These are phyloP conservation scores for Cephus pygmeus DNA, from an alignment of 2,888 invertebrate species.

Conservation along the genomic window DNA sequence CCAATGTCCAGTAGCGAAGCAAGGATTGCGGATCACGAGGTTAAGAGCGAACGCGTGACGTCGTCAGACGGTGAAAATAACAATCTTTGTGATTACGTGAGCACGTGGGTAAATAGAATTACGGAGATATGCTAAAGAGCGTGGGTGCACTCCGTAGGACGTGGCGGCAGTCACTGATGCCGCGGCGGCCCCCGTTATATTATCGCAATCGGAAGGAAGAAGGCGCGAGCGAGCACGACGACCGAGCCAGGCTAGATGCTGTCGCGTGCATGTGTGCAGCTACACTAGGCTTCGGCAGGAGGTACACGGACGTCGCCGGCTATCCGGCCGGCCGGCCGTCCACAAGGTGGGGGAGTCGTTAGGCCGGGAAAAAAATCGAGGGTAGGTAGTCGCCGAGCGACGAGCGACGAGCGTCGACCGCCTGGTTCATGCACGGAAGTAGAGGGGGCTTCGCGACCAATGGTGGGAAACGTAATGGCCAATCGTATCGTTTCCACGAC, in stretches of 20 bases:
- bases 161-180: slow-evolving; percentile 37
- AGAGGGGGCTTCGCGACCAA: slow-evolving; percentile 67
- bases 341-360: slow-evolving; percentile 57
- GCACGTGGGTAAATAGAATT: background rate
- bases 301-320: slow-evolving; percentile 45
- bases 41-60: background rate
- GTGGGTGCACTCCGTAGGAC: slow-evolving; percentile 31
- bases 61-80: background rate
- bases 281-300: slow-evolving; percentile 59
- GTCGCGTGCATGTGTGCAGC: slow-evolving; percentile 65
- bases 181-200: slow-evolving; percentile 37
- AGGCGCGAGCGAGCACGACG: slow-evolving; percentile 50
- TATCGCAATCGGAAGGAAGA: slow-evolving; percentile 47
- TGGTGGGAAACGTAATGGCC: slow-evolving; percentile 61
- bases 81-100: background rate
- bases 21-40: background rate
- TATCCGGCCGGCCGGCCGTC: slow-evolving; percentile 34
- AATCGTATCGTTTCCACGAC: slow-evolving; percentile 61
- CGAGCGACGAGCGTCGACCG: slow-evolving; percentile 29
- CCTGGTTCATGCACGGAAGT: slow-evolving; percentile 36
- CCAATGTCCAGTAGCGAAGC: background rate
- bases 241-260: slow-evolving; percentile 60
- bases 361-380: slow-evolving; percentile 27
- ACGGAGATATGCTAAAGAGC: slow-evolving; percentile 7
- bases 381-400: slow-evolving; percentile 32